Evolutionary conservation across 2,888 invertebrate species (phyloP), one percentile per base, ranked within the genome.

Genomic region (Cartodere bifasciata): DNA sequence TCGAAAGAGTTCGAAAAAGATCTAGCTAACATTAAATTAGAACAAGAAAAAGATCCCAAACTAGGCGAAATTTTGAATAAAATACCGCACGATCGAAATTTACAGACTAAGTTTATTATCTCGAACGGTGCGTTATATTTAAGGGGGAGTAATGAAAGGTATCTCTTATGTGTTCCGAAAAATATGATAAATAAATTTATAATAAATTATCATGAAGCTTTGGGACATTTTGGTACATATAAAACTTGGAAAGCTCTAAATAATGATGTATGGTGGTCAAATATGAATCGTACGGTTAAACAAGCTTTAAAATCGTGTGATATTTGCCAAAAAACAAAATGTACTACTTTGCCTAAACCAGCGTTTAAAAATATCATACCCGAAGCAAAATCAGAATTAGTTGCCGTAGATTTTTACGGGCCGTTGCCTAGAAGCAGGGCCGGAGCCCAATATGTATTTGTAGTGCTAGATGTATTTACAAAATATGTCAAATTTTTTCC

Each of bases 401-500:
- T 36, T 2, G 32, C 34, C 4, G 25, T 33, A 3, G 38, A 38
- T 23, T n/a, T 34, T 2, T 36, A 16, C 20, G 34, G 38, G 9
- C 36, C 38, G 1, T 20, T 38, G 10, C 38, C 38, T 2, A 14
- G n/a, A n/a, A 13, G 22, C 6, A 24, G 31, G 14, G 35, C 22
- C n/a, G 35, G 29, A 5, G 30, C 28, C 4, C 32, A 40, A 14
- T 38, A 36, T 15, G 31, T 40, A 17, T 36, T 41, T 12, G 36
- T 41, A 2, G 10, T 36, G 13, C 12, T 40, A 2, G 34, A 39
- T 15, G 14, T 32, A 13, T 40, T 42, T 21, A 33, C 38, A 7
- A 42, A 40, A 27, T 34, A 32, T 30, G 36, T 41, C 9, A 33
- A 26, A n/a, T 13, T 38, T 2, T 41, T 36, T 29, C 20, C 37